Evolutionary conservation across 2,113 vertebrate species (phyloP), one percentile per base, ranked within the genome.

Genomic region (Prunella himalayana): DNA sequence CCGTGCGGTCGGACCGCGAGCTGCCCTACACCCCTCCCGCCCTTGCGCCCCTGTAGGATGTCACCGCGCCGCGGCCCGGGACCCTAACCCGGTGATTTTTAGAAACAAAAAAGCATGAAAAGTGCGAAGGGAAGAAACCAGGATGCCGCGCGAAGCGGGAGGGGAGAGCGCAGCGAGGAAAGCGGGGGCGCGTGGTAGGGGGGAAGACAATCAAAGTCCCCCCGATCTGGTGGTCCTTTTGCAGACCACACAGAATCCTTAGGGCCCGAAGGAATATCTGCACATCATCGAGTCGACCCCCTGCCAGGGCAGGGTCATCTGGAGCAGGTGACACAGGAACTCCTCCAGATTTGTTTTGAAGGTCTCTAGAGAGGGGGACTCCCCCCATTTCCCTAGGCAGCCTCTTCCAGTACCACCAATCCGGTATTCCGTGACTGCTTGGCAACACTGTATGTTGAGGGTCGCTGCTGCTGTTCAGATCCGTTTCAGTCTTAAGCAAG

Each of bases 381-480:
- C 37, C 9, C 9, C 37, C 37, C 37, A 37, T 37, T 9, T 37
- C 37, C 37, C 37, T 37, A 37, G 37, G 33, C 53, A 75, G 47
- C 24, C 21, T 41, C 4, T 35, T 68, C 22, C 61, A 27, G 21
- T 76, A 10, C 30, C 63, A 31, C 30, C 47, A 27, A 0, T 25
- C 16, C 16, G 39, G 16, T 47, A 2, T 13, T 61, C 13, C 47
- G 11, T 13, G 35, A 3, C 22, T 35, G 49, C 35, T 19, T 8
- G 8, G n/a, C 53, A 19, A 41, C 3, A 0, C 28, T 22, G 0
- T 2, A 1, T 12, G 23, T 21, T 4, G 30, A 7, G 30, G 17
- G 4, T 54, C 10, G 1, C 30, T 19, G 57, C 39, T 13, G 31
- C 54, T 33, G 5, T 7, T 30, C 10, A 8, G 23, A 3, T 14